A percentile compares a stretch with the other conserved stretches of the same genome.
Conservation (phyloP, 1,140 invertebrate species). For the Drosophila serrata region DNA sequence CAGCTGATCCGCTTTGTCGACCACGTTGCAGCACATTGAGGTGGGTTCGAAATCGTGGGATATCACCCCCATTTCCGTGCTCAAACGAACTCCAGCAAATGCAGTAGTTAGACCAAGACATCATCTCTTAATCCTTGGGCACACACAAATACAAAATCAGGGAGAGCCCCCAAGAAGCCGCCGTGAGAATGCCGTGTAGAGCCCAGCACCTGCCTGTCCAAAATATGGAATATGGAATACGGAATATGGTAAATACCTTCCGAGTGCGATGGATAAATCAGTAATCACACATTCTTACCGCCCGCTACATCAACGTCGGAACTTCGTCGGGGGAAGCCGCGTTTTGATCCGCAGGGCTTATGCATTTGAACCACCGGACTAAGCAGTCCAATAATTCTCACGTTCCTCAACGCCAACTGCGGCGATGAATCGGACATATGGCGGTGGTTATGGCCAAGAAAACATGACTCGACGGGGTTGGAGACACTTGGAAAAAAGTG, state of each 20-base stretch:
- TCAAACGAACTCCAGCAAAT: constrained; percentile 26
- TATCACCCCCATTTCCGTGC: constrained; percentile 49
- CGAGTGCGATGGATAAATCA: constrained; percentile 53
- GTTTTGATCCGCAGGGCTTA: constrained; percentile 74
- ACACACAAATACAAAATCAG: constrained; percentile 30
- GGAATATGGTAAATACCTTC: constrained; percentile 55
- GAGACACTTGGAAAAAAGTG: constrained; percentile 27
- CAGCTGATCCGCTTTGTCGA: constrained; percentile 33
- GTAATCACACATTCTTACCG: constrained; percentile 53
- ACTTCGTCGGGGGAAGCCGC: constrained; percentile 54
- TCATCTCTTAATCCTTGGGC: constrained; percentile 61
- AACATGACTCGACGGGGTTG: constrained; percentile 17
- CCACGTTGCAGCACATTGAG: constrained; percentile 30
- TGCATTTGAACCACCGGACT: constrained; percentile 73
- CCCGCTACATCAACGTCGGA: constrained; percentile 61
- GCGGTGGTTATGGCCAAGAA: constrained; percentile 37
- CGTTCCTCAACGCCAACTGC: constrained; percentile 52
- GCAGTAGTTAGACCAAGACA: constrained; percentile 66
- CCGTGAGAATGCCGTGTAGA: constrained; percentile 53
- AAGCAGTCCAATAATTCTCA: constrained; percentile 78
- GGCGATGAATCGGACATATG: constrained; percentile 64
- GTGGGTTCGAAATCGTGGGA: constrained; percentile 34
- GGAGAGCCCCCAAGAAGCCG: constrained; percentile 29
- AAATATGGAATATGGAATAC: constrained; percentile 44
- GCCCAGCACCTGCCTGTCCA: constrained; percentile 53